Evolutionary conservation across 2,113 vertebrate species (phyloP), one percentile per base, ranked within the genome.

Genomic region (Laticauda colubrina): DNA sequence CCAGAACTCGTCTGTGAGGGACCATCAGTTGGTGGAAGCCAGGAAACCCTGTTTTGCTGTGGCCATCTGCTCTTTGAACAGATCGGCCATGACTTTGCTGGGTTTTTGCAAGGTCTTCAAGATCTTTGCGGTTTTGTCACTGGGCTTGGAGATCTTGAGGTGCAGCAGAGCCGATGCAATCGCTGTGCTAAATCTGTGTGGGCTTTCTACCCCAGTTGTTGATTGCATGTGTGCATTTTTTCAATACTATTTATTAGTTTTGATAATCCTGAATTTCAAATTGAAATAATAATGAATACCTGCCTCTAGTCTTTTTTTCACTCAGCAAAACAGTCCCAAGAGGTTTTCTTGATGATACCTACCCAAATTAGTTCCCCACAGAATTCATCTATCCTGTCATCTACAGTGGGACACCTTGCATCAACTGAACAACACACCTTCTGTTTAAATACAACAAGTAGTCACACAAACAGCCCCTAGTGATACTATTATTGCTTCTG

Each of bases 401-500:
- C 12, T 56, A 39, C 12, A 55, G 20, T 21, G n/a, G 54, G 3
- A 15, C 75, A 75, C 0, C 0, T 88, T 92, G 20, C 3, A 90
- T 24, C 91, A 95, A 6, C n/a, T 18, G 45, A 87, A 55, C 0
- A 92, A 64, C 21, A 0, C 12, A 0, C 93, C 93, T 93, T 53
- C 56, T 90, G 34, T 94, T 94, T 34, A 85, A 21, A 69, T 15
- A 11, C n/a, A 89, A 89, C n/a, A 89, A 89, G 85, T 96, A 88
- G 87, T 96, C 94, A 54, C 92, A 90, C 2, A 14, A 4, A 12
- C 4, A 55, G 56, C 89, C 90, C 92, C 87, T 15, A 53, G 43
- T 23, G 29, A 96, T 93, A 93, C 86, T 93, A 95, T 94, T 95
- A 94, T 95, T 94, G 93, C 97, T 96, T 97, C 87, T 96, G 94